Base-by-base conservation (phyloP, 2,888 invertebrate genomes). In the Drosophila anomalipes region DNA sequence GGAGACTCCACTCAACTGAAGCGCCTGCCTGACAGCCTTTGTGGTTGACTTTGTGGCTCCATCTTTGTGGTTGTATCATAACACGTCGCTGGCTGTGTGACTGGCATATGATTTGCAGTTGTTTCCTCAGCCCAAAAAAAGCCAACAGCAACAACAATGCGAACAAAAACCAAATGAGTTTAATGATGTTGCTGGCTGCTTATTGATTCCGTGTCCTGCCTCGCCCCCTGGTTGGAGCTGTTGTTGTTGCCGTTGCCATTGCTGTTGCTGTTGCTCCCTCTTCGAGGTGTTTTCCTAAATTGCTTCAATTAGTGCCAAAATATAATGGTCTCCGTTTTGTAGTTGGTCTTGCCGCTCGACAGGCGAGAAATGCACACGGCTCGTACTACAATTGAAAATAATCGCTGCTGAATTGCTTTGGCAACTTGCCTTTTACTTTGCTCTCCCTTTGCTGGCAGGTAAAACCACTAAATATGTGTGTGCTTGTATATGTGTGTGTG, bases 301-400 rank as follows among this genome's bases (percentile, higher is more conserved):
- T 88, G 91, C 86, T 82, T 85, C 86, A 86, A 90, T 86, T 90
- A 86, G 91, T 89, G 80, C 74, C 87, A 82, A 86, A 86, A 90
- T 90, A 82, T 89, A 89, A 86, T 90, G 91, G 77, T 75, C 59
- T 63, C 52, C 87, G 74, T 82, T 90, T 90, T 86, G 82, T 78
- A 79, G 76, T 76, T 82, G 60, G 30, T 56, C 61, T 58, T 66
- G 37, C 47, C 49, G 30, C 41, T 39, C 52, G 30, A 33, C 39
- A 32, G 16, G 47, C 28, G 52, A 61, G 67, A 65, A 47, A 47
- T 61, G 60, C 60, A 52, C 78, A 54, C 44, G 66, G 39, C 41
- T 71, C 58, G 70, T 33, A 54, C 58, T 61, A 81, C 86, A 90
- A 86, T 90, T 89, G 89, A 69, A 83, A 74, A 71, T 86, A 86